Percentiles rank a stretch among this genome's conserved stretches.
phyloP scores from a whole-genome alignment of 2,797 vertebrate genomes.

The Fundulus diaphanus region DNA sequence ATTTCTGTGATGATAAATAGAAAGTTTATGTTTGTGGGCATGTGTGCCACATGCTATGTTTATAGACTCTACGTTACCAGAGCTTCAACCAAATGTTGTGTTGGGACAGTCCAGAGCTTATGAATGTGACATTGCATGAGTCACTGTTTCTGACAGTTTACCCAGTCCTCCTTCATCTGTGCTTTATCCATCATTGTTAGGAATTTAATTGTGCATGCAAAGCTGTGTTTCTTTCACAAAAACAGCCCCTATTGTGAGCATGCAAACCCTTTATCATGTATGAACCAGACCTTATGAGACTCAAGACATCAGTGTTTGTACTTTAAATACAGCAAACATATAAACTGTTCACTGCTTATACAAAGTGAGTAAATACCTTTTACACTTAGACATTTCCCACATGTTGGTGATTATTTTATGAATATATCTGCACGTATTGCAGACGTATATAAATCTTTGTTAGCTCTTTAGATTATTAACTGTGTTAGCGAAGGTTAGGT shows the following conservation, averaged over 20 bases:
- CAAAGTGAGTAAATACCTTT: background rate
- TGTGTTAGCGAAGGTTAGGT: background rate
- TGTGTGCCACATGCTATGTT: conserved; percentile 24
- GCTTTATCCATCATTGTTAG: conserved; percentile 25
- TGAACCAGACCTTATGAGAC: conserved; percentile 51
- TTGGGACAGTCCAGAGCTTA: background rate
- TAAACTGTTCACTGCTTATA: conserved; percentile 2
- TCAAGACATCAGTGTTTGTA: conserved; percentile 46
- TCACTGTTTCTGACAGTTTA: conserved; percentile 21
- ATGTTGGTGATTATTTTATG: background rate
- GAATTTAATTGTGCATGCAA: conserved; percentile 30
- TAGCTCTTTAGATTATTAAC: background rate
- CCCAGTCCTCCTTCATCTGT: conserved; percentile 8
- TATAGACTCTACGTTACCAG: conserved; percentile 23
- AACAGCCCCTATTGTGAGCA: conserved; percentile 49
- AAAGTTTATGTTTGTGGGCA: conserved; percentile 24
- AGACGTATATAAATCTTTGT: background rate
- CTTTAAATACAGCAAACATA: conserved; percentile 52
- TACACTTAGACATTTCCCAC: background rate
- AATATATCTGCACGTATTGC: background rate
- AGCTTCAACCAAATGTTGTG: conserved; percentile 18
- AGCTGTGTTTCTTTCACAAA: conserved; percentile 38
- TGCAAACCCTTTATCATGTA: conserved; percentile 59
- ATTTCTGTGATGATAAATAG: background rate
- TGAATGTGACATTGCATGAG: conserved; percentile 28